These are phyloP conservation scores for Mobula birostris DNA, from an alignment of 2,113 vertebrate species.

Conservation along the genomic window DNA sequence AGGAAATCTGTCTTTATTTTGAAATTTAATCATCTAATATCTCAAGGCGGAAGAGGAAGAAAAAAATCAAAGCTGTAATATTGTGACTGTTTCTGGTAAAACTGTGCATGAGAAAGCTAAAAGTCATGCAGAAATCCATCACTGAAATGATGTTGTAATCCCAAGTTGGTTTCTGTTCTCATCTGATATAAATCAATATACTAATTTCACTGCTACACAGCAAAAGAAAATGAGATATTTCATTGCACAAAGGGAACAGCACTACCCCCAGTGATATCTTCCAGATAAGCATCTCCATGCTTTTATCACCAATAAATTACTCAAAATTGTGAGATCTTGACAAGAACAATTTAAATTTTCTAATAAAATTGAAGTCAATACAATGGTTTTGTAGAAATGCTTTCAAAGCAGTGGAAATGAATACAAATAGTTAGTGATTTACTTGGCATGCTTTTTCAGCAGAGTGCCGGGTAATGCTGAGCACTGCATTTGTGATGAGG, in stretches of 20 bases:
- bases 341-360: conserved; percentile 52
- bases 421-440: conserved; percentile 48
- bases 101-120: neutral
- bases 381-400: conserved; percentile 39
- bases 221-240: conserved; percentile 51
- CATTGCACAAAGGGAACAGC: conserved; percentile 46
- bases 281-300: conserved; percentile 44
- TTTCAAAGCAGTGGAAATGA: conserved; percentile 45
- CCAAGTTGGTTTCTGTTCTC: conserved; percentile 31
- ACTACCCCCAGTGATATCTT: conserved; percentile 47
- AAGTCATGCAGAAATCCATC: neutral
- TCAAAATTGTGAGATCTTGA: conserved; percentile 43
- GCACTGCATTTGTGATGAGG: conserved; percentile 47
- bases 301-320: conserved; percentile 43
- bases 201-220: conserved; percentile 44
- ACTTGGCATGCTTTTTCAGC: conserved; percentile 44
- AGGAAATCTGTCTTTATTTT: neutral
- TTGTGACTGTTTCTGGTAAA: neutral
- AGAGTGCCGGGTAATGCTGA: conserved; percentile 29
- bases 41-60: neutral
- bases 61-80: conserved; percentile 6
- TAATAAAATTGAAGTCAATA: conserved; percentile 48
- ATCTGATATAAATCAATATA: conserved; percentile 45
- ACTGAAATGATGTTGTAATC: neutral
- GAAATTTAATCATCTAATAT: neutral